Base-by-base conservation (phyloP, 35 echinoderm and acorn worm species). In the Chiridota heheva region DNA sequence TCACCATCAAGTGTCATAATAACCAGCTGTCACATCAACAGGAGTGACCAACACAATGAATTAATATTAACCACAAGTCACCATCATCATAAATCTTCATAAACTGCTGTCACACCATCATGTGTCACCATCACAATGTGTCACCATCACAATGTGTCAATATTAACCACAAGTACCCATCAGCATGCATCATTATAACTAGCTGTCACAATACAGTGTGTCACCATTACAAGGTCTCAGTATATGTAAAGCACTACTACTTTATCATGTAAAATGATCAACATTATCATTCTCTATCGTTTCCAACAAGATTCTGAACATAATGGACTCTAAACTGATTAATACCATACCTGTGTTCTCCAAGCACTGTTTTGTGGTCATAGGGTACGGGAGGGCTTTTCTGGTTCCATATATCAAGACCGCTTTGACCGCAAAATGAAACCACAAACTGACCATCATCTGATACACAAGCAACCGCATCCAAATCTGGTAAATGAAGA, bases 341-440 rank as follows among this genome's bases (percentile, higher is more conserved):
- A 7, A 59, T 25, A n/a, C 28, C 7, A 31, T 71, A 84, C 81
- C 81, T 72, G 46, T 84, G 81, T 3, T 28, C 24, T 58, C 41
- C 44, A 10, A 71, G 70, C 36, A 84, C 57, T 7, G 66, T 45
- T 15, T 48, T 58, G 37, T 55, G 67, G 76, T 88, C 60, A 20
- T 26, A 51, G 3, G 2, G 38, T 6, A 57, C 49, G 18, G 40
- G 67, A 2, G 78, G 47, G 17, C 40, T 69, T 16, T 89, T 89
- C n/a, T 44, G 35, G 37, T 78, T 86, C 89, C 89, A 91, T 73
- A 91, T 73, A 53, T 86, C 89, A 46, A 91, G 58, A 12, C 76
- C 89, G 26, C 53, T 51, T 34, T 63, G 58, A 35, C 83, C 76
- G 64, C 89, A 86, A n/a, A 53, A 57, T 12, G 44, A 66, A 35